Evolutionary conservation across 1,140 invertebrate genomes (phyloP), one percentile per base, ranked within the genome.

Genomic region (Diachasmimorpha longicaudata): DNA sequence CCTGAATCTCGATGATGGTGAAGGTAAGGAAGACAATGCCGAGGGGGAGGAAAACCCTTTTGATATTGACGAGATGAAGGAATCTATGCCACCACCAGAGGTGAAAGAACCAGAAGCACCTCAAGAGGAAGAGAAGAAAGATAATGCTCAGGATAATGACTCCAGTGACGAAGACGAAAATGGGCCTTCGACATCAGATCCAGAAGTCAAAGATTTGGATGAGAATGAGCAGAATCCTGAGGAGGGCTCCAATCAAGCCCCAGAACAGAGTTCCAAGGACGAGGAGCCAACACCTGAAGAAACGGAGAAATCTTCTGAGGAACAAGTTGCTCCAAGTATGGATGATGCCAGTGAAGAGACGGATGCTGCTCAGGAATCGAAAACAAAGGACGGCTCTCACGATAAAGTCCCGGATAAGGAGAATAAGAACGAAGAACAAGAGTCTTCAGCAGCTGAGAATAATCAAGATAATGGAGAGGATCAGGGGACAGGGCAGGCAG

Each of bases 11-110:
- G 96, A 97, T 83, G 93, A 92, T n/a, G 92, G 94, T 76, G 91
- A 88, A 89, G 74, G 39, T 11, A 91, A 58, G 87, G 82, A 89
- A 74, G 90, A 92, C 55, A 90, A 92, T 48, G 46, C 14, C 39
- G 90, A 92, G 74, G 91, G 90, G 16, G 89, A 93, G 48, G 92
- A 95, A 81, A 94, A 96, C 91, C 94, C 95, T 2, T 95, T 96
- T 81, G 95, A 96, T 83, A 94, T 96, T 76, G 94, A 96, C 81
- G 89, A 91, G 25, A 94, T 94, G 91, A 95, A 96, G 79, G 87
- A 89, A 73, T 77, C 78, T 14, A 75, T 79, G 58, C 71, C 76
- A n/a, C 73, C 78, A 69, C n/a, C 48, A 77, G 81, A 82, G 46
- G 83, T 83, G n/a, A 55, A 78, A 14, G 77, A 78, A 69, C 71